Evolutionary conservation across 2,888 invertebrate genomes (phyloP), one percentile per base, ranked within the genome.

Genomic region (Odontocerum albicorne): DNA sequence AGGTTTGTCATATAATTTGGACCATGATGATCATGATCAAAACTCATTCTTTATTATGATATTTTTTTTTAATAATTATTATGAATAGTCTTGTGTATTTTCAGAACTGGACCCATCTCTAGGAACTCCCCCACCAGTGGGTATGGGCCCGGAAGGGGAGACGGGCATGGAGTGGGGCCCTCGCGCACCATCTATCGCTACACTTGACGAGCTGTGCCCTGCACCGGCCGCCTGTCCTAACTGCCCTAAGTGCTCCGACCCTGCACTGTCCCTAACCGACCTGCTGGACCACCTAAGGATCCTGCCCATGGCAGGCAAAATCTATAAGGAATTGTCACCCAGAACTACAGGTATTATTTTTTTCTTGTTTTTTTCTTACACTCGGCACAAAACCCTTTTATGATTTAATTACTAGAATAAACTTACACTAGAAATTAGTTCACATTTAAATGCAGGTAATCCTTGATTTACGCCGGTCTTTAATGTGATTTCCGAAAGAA

Each of bases 281-380:
- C 44, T 62, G 12, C 15, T 61, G 6, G 61, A 59, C 0, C 67
- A 74, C 45, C 67, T 77, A 1, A 70, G 74, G 42, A 76, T 77
- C 40, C 67, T 56, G 27, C 55, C 60, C 3, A 39, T 74, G 0
- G 65, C 71, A 1, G 80, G 79, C 36, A 85, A 86, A 65, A 84
- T 77, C 38, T 82, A 79, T 74, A 67, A 77, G 45, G 73, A 83
- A 60, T 55, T 80, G 65, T 77, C 80, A 2, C 79, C 72, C 46
- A 67, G 81, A 62, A 68, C 72, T 10, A 71, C 75, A 61, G 77
- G 80, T 79, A 63, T 65, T 13, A 20, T 10, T n/a, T 35, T 35
- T 35, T 8, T 7, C 6, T 7, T 4, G 27, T 27, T n/a, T n/a
- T n/a, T n/a, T n/a, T n/a, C n/a, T n/a, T n/a, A n/a, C n/a, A n/a